phyloP scores from a whole-genome alignment of 2,888 invertebrate species.

The Hedychridium roseum region DNA sequence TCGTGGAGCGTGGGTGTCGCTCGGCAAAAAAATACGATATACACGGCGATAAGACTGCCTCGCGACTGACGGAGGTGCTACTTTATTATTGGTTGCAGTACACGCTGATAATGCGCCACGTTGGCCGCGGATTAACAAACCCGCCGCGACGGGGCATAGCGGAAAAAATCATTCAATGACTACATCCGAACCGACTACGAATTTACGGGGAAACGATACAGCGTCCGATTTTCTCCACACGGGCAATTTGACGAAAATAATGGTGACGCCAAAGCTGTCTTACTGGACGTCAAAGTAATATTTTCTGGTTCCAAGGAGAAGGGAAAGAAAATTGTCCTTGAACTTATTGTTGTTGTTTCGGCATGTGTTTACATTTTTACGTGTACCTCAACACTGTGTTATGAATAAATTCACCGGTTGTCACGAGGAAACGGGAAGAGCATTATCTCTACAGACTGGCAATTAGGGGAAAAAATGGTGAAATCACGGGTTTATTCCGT shows the following conservation, averaged over 20 bases:
- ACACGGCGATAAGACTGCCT: conserved; percentile 6
- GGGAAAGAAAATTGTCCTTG: not conserved
- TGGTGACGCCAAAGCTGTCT: not conserved
- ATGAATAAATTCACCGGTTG: no score
- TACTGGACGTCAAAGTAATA: not conserved
- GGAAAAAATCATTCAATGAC: not conserved
- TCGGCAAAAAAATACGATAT: no score
- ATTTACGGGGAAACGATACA: not conserved
- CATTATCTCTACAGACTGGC: no score
- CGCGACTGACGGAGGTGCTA: conserved; percentile 10
- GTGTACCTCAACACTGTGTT: no score
- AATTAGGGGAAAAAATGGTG: no score
- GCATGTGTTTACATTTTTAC: no score
- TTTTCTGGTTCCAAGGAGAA: not conserved
- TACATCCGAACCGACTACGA: not conserved
- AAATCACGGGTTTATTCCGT: no score
- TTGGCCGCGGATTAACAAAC: not conserved
- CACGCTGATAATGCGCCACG: conserved; percentile 13
- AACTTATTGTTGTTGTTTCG: no score
- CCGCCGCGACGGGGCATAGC: not conserved
- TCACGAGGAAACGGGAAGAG: no score
- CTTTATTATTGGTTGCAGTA: conserved; percentile 12
- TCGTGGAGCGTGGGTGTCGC: no score
- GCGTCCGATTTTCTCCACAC: not conserved
- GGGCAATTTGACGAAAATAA: not conserved